Percentiles rank a stretch among this genome's conserved stretches.
Evolutionary conservation across 2,888 invertebrate species (phyloP).

Genomic region (Augiades crinisus): DNA sequence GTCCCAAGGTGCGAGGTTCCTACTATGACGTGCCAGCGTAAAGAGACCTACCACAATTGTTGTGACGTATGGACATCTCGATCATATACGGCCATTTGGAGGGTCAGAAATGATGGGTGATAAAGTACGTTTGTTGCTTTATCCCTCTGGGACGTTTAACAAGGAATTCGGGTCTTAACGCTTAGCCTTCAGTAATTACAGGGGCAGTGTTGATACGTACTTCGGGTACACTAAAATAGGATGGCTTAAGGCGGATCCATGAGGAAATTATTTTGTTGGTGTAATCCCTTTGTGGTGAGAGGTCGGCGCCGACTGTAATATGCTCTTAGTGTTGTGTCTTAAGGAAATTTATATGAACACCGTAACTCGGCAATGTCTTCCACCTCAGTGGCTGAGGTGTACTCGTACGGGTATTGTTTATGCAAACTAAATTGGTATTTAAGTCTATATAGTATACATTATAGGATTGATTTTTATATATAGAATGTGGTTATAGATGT

Average conservation of each 20-base stretch:
- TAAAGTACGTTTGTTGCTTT: constrained; percentile 55
- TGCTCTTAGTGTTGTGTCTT: constrained; percentile 25
- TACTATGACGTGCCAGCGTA: constrained; percentile 39
- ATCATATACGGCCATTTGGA: constrained; percentile 36
- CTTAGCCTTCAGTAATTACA: constrained; percentile 71
- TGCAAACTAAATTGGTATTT: not conserved
- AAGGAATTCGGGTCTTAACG: constrained; percentile 66
- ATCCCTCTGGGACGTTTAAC: constrained; percentile 68
- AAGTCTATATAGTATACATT: too few relatives aligned
- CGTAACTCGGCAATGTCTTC: not conserved
- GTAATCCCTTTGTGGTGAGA: constrained; percentile 34
- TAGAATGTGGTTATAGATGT: too few relatives aligned
- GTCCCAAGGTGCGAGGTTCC: constrained; percentile 49
- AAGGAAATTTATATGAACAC: constrained; percentile 15
- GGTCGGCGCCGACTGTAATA: constrained; percentile 17
- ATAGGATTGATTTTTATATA: too few relatives aligned
- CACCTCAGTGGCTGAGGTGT: not conserved
- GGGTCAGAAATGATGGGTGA: constrained; percentile 63
- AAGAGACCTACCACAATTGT: constrained; percentile 36
- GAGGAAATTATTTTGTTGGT: constrained; percentile 35
- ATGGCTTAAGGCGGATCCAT: constrained; percentile 33
- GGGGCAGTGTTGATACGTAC: constrained; percentile 57
- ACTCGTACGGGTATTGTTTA: not conserved
- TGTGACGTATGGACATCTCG: constrained; percentile 26
- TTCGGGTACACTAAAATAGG: constrained; percentile 35